These are phyloP conservation scores for Carpatolechia fugitivella DNA, from an alignment of 2,888 invertebrate species.

Conservation along the genomic window DNA sequence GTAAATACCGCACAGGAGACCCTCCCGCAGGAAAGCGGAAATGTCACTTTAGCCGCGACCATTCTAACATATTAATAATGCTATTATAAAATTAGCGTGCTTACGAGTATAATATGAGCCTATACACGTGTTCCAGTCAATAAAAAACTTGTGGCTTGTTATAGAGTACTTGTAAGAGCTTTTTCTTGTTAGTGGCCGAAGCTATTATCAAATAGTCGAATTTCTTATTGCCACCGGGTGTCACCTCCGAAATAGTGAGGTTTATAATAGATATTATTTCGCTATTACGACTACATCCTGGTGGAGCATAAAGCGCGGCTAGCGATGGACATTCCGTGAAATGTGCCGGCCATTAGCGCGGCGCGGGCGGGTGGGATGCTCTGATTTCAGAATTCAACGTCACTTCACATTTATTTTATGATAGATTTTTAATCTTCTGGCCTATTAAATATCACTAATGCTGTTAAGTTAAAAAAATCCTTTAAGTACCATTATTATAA, in stretches of 20 bases:
- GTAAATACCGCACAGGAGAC: conserved; percentile 21
- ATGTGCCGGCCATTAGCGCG: conserved; percentile 15
- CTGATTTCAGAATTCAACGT: too few relatives aligned
- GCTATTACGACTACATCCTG: conserved; percentile 68
- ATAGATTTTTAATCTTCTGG: too few relatives aligned
- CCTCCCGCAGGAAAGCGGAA: conserved; percentile 26
- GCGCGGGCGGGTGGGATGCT: neutral
- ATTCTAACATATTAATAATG: conserved; percentile 27
- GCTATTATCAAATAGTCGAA: conserved; percentile 44
- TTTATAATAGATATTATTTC: conserved; percentile 63
- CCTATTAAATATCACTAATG: too few relatives aligned
- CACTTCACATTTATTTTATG: too few relatives aligned
- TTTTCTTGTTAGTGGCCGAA: conserved; percentile 29
- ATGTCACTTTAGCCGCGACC: conserved; percentile 28
- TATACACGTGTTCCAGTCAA: conserved; percentile 13
- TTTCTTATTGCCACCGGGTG: conserved; percentile 42
- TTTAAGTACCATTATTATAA: too few relatives aligned
- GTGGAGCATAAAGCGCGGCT: conserved; percentile 56
- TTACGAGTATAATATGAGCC: too few relatives aligned
- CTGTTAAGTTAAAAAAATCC: too few relatives aligned
- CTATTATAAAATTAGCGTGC: conserved; percentile 23
- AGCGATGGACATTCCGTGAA: conserved; percentile 32
- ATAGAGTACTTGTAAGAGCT: neutral
- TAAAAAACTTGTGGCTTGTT: conserved; percentile 9
- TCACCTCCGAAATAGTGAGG: conserved; percentile 34